These are phyloP conservation scores for Mamestra brassicae DNA, from an alignment of 2,888 invertebrate species.

Conservation along the genomic window DNA sequence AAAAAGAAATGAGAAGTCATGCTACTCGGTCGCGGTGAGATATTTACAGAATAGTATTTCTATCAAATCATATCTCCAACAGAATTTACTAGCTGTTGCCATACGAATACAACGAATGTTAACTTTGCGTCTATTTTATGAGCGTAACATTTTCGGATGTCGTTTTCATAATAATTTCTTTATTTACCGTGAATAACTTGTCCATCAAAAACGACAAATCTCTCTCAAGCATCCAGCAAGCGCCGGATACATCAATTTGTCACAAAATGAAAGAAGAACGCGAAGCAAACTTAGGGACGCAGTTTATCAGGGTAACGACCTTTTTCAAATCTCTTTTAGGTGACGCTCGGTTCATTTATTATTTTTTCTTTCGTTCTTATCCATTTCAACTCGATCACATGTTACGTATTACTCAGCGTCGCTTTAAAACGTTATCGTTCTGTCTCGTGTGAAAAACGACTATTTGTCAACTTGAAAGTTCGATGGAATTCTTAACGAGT, in stretches of 20 bases:
- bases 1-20: no score
- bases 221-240: constrained; percentile 34
- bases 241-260: constrained; percentile 76
- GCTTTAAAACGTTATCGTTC: constrained; percentile 85
- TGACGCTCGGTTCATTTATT: constrained; percentile 89
- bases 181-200: constrained; percentile 54
- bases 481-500: constrained; percentile 62
- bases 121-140: neutral
- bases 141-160: constrained; percentile 1
- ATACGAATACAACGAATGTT: neutral
- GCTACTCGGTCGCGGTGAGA: no score
- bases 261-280: constrained; percentile 75
- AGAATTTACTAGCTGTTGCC: neutral
- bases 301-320: constrained; percentile 89
- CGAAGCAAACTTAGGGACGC: constrained; percentile 82
- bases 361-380: constrained; percentile 88
- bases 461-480: constrained; percentile 80
- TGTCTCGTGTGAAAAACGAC: constrained; percentile 82
- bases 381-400: constrained; percentile 88
- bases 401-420: constrained; percentile 85
- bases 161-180: constrained; percentile 8
- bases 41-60: no score
- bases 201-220: constrained; percentile 55
- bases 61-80: no score
- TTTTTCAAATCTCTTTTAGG: constrained; percentile 88